Evolutionary conservation across 2,113 vertebrate species (phyloP).

Genomic region (Trichomycterus rosablanca): DNA sequence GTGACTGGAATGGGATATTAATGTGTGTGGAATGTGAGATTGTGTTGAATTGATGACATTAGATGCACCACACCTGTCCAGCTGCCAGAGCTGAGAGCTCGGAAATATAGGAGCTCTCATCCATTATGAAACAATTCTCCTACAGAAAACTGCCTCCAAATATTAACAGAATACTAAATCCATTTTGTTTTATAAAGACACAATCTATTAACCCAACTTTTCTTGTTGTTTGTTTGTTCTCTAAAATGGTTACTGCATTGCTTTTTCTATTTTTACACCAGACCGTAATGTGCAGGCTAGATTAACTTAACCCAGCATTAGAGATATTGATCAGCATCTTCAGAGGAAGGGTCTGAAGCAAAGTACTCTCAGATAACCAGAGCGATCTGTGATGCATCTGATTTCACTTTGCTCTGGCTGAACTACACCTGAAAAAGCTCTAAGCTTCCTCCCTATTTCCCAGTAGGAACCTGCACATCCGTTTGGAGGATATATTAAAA

Average conservation of each 20-base stretch:
- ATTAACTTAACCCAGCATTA: conserved; percentile 47
- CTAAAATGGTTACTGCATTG: neutral
- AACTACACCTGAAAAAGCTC: conserved; percentile 1
- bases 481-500: neutral
- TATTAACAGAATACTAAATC: neutral
- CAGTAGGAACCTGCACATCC: neutral
- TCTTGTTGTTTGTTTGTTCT: neutral
- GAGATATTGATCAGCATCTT: conserved; percentile 38
- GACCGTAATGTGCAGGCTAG: conserved; percentile 19
- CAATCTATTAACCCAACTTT: neutral
- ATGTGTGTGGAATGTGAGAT: conserved; percentile 20
- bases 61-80: conserved; percentile 20
- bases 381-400: conserved; percentile 8
- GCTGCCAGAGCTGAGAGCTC: conserved; percentile 26
- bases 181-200: neutral
- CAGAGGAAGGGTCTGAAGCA: conserved; percentile 13
- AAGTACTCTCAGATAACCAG: conserved; percentile 26
- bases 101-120: conserved; percentile 7
- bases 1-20: conserved; percentile 23
- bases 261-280: conserved; percentile 29
- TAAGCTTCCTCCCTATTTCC: neutral
- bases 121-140: neutral
- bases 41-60: conserved; percentile 21
- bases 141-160: neutral
- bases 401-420: conserved; percentile 9